Percentiles rank a stretch among this genome's conserved stretches.
These are phyloP conservation scores for Heliconius eleuchia DNA, from an alignment of 1,140 invertebrate genomes.

Conservation along the genomic window DNA sequence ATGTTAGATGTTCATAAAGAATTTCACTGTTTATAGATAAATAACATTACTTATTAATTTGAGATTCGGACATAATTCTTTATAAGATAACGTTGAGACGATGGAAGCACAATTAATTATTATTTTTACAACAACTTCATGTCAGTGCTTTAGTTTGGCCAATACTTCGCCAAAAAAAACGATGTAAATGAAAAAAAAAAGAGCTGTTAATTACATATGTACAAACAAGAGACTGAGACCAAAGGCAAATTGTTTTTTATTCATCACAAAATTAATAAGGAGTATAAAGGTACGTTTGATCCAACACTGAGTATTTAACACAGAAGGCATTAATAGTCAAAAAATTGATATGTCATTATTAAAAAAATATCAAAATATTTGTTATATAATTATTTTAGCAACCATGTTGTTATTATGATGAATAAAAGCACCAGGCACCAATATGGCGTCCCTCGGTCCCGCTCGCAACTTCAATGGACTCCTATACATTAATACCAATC, in stretches of 20 bases:
- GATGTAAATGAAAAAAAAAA: slow-evolving; percentile 48
- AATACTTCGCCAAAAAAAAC: slow-evolving; percentile 36
- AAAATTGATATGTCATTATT: slow-evolving; percentile 9
- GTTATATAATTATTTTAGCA: background rate
- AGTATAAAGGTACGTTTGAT: slow-evolving; percentile 1
- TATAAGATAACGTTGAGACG: slow-evolving; percentile 29
- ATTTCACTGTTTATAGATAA: background rate
- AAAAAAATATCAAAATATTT: slow-evolving; percentile 8
- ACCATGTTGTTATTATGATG: slow-evolving; percentile 48
- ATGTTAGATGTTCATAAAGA: background rate
- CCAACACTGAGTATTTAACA: background rate
- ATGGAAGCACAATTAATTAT: slow-evolving; percentile 29
- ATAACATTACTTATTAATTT: slow-evolving; percentile 23
- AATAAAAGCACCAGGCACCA: slow-evolving; percentile 69
- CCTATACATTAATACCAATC: slow-evolving; percentile 71
- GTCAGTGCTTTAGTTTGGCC: slow-evolving; percentile 41
- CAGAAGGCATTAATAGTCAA: background rate
- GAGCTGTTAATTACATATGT: slow-evolving; percentile 78
- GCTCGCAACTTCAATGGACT: slow-evolving; percentile 65
- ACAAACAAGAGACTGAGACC: slow-evolving; percentile 69
- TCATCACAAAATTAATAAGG: slow-evolving; percentile 56
- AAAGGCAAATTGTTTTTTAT: slow-evolving; percentile 63
- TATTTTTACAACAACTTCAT: slow-evolving; percentile 32
- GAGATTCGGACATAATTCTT: slow-evolving; percentile 32
- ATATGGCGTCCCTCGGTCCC: slow-evolving; percentile 75